Evolutionary conservation across 92 coral and sea anemone species (phyloP).

Genomic region (Umimayanthus kanabou): DNA sequence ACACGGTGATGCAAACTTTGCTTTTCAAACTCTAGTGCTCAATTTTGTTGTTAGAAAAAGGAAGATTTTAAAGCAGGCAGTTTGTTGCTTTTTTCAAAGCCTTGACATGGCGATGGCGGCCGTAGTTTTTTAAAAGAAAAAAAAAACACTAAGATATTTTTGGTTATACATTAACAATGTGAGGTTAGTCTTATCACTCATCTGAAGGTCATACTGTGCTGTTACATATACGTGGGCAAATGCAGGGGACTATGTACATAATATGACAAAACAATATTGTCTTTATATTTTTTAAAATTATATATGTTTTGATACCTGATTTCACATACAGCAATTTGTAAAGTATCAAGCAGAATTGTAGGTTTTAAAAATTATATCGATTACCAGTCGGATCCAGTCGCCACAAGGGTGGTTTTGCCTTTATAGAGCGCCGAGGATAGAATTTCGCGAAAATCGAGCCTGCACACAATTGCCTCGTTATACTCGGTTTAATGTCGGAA

Average conservation of each 20-base stretch:
- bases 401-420: conserved; percentile 17
- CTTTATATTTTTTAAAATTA: neutral
- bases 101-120: too few relatives aligned
- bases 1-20: too few relatives aligned
- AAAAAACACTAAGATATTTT: neutral
- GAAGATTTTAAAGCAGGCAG: too few relatives aligned
- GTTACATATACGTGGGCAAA: neutral
- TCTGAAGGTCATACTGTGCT: neutral
- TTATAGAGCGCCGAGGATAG: conserved; percentile 16
- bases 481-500: conserved; percentile 5
- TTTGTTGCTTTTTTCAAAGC: too few relatives aligned
- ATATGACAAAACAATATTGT: neutral
- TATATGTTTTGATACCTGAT: neutral
- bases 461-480: conserved; percentile 40
- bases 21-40: too few relatives aligned
- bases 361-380: neutral
- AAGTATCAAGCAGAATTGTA: neutral
- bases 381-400: neutral
- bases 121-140: neutral
- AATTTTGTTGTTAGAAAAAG: too few relatives aligned
- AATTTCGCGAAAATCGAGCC: conserved; percentile 44
- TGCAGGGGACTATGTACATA: neutral
- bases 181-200: neutral
- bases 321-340: neutral
- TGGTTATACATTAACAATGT: neutral